Conservation (phyloP, 2,797 vertebrate genomes). For the Notamacropus eugenii region DNA sequence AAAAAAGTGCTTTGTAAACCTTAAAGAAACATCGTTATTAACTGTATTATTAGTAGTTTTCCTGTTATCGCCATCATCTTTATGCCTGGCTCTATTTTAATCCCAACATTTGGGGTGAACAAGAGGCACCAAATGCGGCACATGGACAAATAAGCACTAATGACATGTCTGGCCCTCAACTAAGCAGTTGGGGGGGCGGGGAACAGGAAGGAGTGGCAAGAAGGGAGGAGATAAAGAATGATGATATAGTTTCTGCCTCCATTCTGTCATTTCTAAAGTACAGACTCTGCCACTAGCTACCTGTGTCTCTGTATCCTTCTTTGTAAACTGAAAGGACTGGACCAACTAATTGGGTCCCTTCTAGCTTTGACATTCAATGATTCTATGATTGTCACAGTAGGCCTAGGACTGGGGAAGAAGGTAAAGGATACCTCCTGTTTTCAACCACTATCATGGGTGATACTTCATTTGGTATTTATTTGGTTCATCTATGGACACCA, state of each 20-base stretch:
- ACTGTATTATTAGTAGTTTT: background rate
- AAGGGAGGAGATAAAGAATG: background rate
- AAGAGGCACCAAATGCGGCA: background rate
- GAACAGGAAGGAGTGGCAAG: background rate
- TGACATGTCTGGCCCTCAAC: background rate
- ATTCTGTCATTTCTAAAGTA: background rate
- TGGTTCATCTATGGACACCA: conserved; percentile 5
- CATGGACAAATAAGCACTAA: background rate
- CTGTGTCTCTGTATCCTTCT: background rate
- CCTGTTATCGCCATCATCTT: background rate
- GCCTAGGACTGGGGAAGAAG: background rate
- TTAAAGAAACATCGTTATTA: background rate
- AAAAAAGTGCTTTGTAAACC: background rate
- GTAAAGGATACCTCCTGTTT: conserved; percentile 18
- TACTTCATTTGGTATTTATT: background rate
- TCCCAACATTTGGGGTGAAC: background rate
- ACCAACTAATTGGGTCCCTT: background rate
- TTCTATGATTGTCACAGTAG: background rate
- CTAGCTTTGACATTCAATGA: background rate
- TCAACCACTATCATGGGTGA: background rate
- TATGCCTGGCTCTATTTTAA: background rate
- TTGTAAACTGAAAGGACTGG: background rate
- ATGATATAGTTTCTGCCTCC: background rate
- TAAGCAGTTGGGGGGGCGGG: background rate
- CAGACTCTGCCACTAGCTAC: background rate